Percentiles rank a stretch among this genome's conserved stretches.
phyloP scores from a whole-genome alignment of 2,888 invertebrate genomes.

The Dyspetes luteomarginatus region DNA sequence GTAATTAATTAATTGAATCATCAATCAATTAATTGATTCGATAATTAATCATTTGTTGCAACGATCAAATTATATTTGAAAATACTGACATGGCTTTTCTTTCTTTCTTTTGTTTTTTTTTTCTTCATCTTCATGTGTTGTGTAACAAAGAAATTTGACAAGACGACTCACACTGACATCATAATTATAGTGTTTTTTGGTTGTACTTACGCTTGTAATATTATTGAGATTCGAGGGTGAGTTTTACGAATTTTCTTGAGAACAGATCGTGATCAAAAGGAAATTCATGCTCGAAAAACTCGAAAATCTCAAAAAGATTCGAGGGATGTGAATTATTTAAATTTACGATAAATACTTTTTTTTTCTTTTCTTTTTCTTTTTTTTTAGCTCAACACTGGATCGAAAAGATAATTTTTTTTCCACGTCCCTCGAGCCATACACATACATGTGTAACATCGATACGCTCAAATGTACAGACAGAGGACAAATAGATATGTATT shows the following conservation, averaged over 20 bases:
- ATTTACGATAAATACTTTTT: neutral
- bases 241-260: neutral
- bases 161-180: slow-evolving; percentile 38
- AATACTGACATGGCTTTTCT: neutral
- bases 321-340: slow-evolving; percentile 24
- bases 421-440: slow-evolving; percentile 47
- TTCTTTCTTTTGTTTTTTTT: slow-evolving; percentile 6
- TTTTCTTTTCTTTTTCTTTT: neutral
- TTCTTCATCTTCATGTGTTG: too few species aligned
- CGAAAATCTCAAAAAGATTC: slow-evolving; percentile 40
- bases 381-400: neutral
- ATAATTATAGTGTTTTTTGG: neutral
- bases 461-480: slow-evolving; percentile 29
- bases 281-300: slow-evolving; percentile 25
- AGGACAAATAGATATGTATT: slow-evolving; percentile 26
- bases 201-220: slow-evolving; percentile 33
- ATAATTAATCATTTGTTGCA: neutral
- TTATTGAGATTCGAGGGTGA: slow-evolving; percentile 16
- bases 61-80: slow-evolving; percentile 1
- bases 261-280: neutral
- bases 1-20: neutral
- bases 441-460: slow-evolving; percentile 46
- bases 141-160: slow-evolving; percentile 8
- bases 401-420: neutral
- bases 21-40: slow-evolving; percentile 8